These are phyloP conservation scores for Alethe diademata DNA, from an alignment of 2,113 vertebrate species.

Conservation along the genomic window DNA sequence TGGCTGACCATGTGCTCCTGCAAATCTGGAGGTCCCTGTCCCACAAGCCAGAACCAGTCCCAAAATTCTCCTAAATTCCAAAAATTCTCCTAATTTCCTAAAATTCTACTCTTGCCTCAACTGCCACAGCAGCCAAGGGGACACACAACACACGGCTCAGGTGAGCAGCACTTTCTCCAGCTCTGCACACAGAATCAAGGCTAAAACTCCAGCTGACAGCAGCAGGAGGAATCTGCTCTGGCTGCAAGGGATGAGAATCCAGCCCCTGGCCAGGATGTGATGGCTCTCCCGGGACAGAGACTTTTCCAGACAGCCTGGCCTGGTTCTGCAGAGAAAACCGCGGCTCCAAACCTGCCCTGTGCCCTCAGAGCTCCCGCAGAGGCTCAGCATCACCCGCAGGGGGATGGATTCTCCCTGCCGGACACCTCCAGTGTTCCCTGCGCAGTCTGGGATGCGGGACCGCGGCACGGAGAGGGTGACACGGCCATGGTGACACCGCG, in stretches of 20 bases:
- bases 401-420: not conserved
- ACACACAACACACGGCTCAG: accelerated
- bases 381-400: not conserved
- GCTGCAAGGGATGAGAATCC: not conserved
- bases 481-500: no score
- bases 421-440: not conserved
- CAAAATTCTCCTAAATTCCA: not conserved
- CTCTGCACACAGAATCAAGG: not conserved
- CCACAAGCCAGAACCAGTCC: not conserved
- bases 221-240: not conserved
- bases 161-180: not conserved
- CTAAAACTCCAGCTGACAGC: not conserved
- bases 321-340: not conserved
- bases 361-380: not conserved
- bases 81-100: not conserved
- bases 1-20: not conserved
- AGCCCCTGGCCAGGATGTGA: not conserved
- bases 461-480: not conserved
- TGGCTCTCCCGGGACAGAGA: accelerated
- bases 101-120: not conserved
- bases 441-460: not conserved
- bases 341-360: not conserved
- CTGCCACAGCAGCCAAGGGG: not conserved
- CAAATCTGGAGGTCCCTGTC: not conserved
- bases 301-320: not conserved